Conservation (phyloP, 2,888 invertebrate species). For the Scrobipalpa atriplicella region DNA sequence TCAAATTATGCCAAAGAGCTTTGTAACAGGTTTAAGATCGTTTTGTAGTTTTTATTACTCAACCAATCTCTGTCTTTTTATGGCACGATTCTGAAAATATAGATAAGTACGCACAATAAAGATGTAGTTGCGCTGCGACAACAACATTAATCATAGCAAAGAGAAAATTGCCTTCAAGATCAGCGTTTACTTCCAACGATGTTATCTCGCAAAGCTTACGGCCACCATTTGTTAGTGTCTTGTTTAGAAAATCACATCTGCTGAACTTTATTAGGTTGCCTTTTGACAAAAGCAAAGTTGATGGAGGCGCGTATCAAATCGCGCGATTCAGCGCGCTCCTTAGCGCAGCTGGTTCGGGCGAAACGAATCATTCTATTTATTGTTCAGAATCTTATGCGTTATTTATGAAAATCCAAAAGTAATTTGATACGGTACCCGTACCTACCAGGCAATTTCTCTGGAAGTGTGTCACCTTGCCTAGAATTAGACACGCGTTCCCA, state of each 20-base stretch:
- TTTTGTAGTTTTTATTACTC: neutral
- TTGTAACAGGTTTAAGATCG: neutral
- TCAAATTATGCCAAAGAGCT: constrained; percentile 27
- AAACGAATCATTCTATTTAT: constrained; percentile 78
- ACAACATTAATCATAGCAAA: constrained; percentile 56
- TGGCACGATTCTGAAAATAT: constrained; percentile 2
- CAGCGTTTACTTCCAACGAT: constrained; percentile 57
- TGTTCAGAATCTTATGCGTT: constrained; percentile 73
- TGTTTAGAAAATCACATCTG: constrained; percentile 81
- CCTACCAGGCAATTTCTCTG: constrained; percentile 52
- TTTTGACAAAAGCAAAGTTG: constrained; percentile 76
- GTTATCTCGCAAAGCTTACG: constrained; percentile 53
- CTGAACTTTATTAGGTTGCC: constrained; percentile 76
- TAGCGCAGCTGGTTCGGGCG: constrained; percentile 78
- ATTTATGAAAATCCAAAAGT: constrained; percentile 75
- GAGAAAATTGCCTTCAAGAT: constrained; percentile 60
- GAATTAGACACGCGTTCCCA: constrained; percentile 71
- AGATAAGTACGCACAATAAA: constrained; percentile 19
- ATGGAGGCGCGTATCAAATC: constrained; percentile 82
- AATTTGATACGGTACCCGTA: constrained; percentile 61
- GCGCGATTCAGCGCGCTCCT: constrained; percentile 74
- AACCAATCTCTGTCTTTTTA: neutral
- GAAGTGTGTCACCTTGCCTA: constrained; percentile 78
- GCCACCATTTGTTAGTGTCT: constrained; percentile 77
- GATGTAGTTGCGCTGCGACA: constrained; percentile 27